Evolutionary conservation across 2,113 vertebrate genomes (phyloP).

Genomic region (Aviceda subcristata): DNA sequence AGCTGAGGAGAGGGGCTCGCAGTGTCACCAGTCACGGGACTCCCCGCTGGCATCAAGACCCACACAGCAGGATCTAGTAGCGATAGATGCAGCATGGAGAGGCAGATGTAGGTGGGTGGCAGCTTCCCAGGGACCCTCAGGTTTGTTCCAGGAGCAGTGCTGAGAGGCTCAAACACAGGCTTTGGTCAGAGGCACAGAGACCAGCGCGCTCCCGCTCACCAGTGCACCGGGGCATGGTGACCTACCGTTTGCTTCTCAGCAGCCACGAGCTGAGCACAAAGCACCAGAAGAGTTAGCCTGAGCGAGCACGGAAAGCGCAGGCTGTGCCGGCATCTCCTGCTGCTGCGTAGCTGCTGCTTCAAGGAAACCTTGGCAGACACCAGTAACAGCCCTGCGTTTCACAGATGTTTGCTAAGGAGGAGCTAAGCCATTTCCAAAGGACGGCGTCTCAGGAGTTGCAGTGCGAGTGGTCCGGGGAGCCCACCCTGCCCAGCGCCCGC

Average conservation of each 20-base stretch:
- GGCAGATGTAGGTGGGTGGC: background rate
- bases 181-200: background rate
- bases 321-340: background rate
- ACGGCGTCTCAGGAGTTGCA: rapidly evolving
- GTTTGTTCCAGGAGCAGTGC: background rate
- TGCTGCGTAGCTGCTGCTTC: background rate
- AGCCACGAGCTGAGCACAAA: background rate
- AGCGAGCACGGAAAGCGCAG: rapidly evolving
- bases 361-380: background rate
- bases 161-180: background rate
- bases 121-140: background rate
- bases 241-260: background rate
- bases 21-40: background rate
- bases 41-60: background rate
- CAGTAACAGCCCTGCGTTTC: background rate
- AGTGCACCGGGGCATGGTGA: background rate
- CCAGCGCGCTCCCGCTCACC: background rate
- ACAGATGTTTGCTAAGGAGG: background rate
- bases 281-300: background rate
- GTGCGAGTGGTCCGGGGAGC: background rate
- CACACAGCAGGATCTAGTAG: rapidly evolving
- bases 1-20: background rate
- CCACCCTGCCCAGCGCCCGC: rapidly evolving
- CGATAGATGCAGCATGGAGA: background rate
- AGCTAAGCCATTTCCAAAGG: background rate